A percentile compares a stretch with the other conserved stretches of the same genome.
phyloP scores from a whole-genome alignment of 2,113 vertebrate genomes.

The Typhlomys cinereus region DNA sequence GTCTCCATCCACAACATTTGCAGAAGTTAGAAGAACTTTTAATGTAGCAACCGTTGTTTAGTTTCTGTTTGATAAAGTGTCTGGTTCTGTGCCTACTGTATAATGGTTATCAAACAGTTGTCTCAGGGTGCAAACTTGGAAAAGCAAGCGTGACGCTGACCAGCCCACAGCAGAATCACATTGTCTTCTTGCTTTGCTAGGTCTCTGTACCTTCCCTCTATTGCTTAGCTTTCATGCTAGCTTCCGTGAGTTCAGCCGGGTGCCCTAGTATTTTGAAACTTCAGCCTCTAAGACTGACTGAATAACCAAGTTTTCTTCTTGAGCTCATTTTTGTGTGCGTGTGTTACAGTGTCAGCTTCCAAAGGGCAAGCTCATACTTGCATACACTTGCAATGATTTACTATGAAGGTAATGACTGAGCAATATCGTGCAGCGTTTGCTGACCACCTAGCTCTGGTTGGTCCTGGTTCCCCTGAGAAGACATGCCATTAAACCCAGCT shows the following conservation, averaged over 20 bases:
- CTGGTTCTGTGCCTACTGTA: constrained; percentile 84
- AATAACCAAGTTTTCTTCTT: neutral
- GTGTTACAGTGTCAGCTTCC: constrained; percentile 15
- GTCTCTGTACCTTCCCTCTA: constrained; percentile 52
- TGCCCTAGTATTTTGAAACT: neutral
- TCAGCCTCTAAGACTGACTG: constrained; percentile 13
- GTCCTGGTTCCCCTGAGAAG: neutral
- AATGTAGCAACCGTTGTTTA: constrained; percentile 66
- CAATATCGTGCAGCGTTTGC: constrained; percentile 7
- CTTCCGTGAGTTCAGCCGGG: neutral
- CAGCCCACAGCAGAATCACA: constrained; percentile 76
- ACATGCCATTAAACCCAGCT: neutral
- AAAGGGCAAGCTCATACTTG: constrained; percentile 13
- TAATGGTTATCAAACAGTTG: constrained; percentile 80
- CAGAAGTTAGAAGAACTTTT: constrained; percentile 65
- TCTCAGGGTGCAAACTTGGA: constrained; percentile 87
- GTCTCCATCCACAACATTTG: constrained; percentile 32
- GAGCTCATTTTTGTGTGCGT: constrained; percentile 6
- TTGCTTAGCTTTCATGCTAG: neutral
- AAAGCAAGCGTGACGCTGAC: constrained; percentile 82
- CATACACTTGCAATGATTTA: constrained; percentile 50
- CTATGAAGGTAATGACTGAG: constrained; percentile 53
- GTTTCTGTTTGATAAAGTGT: constrained; percentile 76
- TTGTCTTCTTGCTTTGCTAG: constrained; percentile 35
- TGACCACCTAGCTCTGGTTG: neutral